Base-by-base conservation (phyloP, 2,797 vertebrate genomes). In the Columba guinea region DNA sequence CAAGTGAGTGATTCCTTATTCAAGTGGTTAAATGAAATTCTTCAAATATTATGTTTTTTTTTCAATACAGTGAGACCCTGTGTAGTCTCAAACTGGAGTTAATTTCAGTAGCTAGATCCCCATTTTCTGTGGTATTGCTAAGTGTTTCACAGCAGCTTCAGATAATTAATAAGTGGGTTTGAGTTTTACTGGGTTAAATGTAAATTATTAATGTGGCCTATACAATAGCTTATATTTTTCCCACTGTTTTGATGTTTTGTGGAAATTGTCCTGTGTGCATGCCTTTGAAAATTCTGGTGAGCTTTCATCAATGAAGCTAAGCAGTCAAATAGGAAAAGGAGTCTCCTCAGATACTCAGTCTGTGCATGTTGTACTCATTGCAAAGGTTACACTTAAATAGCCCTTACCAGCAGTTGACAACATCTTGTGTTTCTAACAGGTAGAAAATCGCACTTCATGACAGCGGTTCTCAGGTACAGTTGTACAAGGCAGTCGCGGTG, bases 401-500 rank as follows among this genome's bases (percentile, higher is more conserved):
- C 16, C 2, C 0, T 79, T 92, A 18, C 35, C 44, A 83, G 75
- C 58, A 58, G 48, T 16, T 76, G n/a, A 16, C 10, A 27, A 51
- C 24, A 5, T 28, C 32, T 62, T 73, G 48, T 62, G 46, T 67
- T 84, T 77, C 62, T 69, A 67, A 21, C 13, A 46, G n/a, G 22
- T 58, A 7, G 84, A 74, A 84, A 62, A 10, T 55, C 2, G 0
- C 0, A 2, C 10, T 17, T 55, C 13, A 1, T 15, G 37, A 27
- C 89, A 70, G 52, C 4, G 3, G 35, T 73, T 41, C 0, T 0
- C 28, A 14, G 23, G 4, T 24, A 4, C 26, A 30, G n/a, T 17
- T 41, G 67, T 71, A 21, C 13, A 10, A 23, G 46, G 56, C n/a
- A 22, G 23, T 68, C 0, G 0, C 0, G 5, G 34, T 51, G 8